These are phyloP conservation scores for Enteromius radiatus DNA, from an alignment of 2,797 vertebrate genomes.

Conservation along the genomic window DNA sequence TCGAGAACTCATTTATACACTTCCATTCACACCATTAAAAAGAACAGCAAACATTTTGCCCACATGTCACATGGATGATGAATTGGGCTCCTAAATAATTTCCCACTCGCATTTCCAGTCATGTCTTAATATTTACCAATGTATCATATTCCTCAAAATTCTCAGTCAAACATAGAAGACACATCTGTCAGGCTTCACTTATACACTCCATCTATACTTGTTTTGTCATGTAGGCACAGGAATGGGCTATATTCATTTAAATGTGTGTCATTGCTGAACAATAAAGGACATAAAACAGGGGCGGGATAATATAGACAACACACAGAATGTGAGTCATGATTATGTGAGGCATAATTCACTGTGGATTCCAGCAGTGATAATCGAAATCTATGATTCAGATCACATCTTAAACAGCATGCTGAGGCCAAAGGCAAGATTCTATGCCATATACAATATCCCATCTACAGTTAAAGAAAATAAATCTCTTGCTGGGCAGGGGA, in stretches of 20 bases:
- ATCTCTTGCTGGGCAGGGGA: conserved; percentile 50
- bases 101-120: neutral
- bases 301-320: conserved; percentile 49
- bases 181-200: neutral
- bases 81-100: neutral
- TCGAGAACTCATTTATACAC: conserved; percentile 68
- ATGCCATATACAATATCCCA: conserved; percentile 34
- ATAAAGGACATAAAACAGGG: neutral
- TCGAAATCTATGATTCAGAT: conserved; percentile 62
- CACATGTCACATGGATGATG: neutral
- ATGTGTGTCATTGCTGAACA: neutral
- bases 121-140: neutral
- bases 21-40: conserved; percentile 51
- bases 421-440: conserved; percentile 41
- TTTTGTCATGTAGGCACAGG: neutral
- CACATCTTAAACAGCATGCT: conserved; percentile 48
- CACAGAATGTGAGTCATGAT: neutral
- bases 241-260: neutral
- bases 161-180: neutral
- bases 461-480: conserved; percentile 31
- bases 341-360: conserved; percentile 63
- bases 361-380: conserved; percentile 65
- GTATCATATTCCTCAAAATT: neutral
- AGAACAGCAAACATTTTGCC: neutral
- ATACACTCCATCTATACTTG: neutral